Percentiles rank a stretch among this genome's conserved stretches.
These are phyloP conservation scores for Coenonympha arcania DNA, from an alignment of 2,888 invertebrate species.

Conservation along the genomic window DNA sequence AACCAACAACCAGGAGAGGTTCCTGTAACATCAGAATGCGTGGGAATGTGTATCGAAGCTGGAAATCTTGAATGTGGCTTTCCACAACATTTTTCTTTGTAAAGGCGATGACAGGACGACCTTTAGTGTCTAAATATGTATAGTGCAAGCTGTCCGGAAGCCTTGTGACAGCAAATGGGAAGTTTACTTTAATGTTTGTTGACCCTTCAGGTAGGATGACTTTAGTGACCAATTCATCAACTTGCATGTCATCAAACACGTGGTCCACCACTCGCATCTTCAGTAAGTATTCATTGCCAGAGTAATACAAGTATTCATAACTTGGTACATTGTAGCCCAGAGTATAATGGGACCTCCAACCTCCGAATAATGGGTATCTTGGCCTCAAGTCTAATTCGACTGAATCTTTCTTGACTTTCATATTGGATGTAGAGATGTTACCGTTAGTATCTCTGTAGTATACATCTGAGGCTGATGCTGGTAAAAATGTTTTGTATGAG, in stretches of 20 bases:
- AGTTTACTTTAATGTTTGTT: conserved; percentile 82
- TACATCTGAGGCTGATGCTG: conserved; percentile 93
- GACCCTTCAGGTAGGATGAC: conserved; percentile 96
- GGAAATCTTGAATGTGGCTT: conserved; percentile 96
- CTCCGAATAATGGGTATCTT: conserved; percentile 97
- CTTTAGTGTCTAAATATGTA: conserved; percentile 96
- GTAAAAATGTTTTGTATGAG: conserved; percentile 88
- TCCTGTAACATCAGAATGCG: conserved; percentile 91
- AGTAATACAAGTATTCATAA: conserved; percentile 92
- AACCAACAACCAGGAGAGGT: conserved; percentile 89
- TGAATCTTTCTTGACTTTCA: conserved; percentile 89
- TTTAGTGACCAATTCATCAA: conserved; percentile 90
- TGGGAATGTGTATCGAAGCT: conserved; percentile 90
- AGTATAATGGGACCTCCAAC: conserved; percentile 98
- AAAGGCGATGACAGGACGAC: conserved; percentile 90
- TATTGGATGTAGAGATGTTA: conserved; percentile 98
- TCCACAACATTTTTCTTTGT: conserved; percentile 91
- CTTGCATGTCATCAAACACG: conserved; percentile 95
- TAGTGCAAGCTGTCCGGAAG: conserved; percentile 84
- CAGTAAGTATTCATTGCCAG: conserved; percentile 84
- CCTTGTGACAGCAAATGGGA: conserved; percentile 87
- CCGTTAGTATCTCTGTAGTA: conserved; percentile 98
- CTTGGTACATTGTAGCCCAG: conserved; percentile 98
- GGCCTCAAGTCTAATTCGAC: conserved; percentile 97
- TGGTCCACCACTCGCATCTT: conserved; percentile 97